phyloP scores from a whole-genome alignment of 2,888 invertebrate species.

The Drosophila silvestris region DNA sequence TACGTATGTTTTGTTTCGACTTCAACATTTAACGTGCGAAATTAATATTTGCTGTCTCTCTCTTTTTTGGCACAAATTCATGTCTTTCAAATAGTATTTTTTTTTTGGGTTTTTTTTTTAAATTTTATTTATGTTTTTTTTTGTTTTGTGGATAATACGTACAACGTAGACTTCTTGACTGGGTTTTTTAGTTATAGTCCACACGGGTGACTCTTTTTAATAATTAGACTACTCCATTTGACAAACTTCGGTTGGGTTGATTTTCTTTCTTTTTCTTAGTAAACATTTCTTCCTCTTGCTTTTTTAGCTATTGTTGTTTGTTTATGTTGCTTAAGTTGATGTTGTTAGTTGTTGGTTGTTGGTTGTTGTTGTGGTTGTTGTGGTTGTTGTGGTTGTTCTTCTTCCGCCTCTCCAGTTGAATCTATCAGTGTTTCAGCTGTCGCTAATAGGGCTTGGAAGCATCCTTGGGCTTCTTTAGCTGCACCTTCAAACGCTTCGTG shows the following conservation, averaged over 20 bases:
- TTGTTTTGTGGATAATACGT: conserved; percentile 52
- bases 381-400: conserved; percentile 25
- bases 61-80: conserved; percentile 73
- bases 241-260: conserved; percentile 53
- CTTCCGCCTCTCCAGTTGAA: neutral
- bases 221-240: conserved; percentile 76
- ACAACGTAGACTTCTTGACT: conserved; percentile 72
- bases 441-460: conserved; percentile 95
- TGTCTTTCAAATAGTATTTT: conserved; percentile 52
- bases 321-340: conserved; percentile 6
- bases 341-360: conserved; percentile 13
- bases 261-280: neutral
- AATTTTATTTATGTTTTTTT: conserved; percentile 17
- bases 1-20: conserved; percentile 29
- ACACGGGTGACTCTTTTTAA: conserved; percentile 63
- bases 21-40: conserved; percentile 73
- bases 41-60: conserved; percentile 58
- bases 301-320: conserved; percentile 45
- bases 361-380: conserved; percentile 25
- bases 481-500: conserved; percentile 98
- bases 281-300: conserved; percentile 50
- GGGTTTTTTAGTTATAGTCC: conserved; percentile 48
- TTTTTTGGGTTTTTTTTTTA: conserved; percentile 3
- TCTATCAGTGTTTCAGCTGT: neutral
- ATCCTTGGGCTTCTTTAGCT: conserved; percentile 97